A percentile compares a stretch with the other conserved stretches of the same genome.
Conservation (phyloP, 2,797 vertebrate genomes). For the Podarcis siculus region DNA sequence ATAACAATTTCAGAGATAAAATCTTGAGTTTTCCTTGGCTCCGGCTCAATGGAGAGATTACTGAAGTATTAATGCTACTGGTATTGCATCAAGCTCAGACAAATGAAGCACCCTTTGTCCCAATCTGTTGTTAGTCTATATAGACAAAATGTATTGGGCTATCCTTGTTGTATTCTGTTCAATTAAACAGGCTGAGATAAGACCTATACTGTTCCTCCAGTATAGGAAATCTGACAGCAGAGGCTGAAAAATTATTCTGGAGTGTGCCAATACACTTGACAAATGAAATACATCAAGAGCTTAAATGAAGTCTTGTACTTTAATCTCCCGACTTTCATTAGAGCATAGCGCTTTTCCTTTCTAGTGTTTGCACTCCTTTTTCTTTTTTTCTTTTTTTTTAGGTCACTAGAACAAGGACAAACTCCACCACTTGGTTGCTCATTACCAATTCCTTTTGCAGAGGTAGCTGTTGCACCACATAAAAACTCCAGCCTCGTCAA, state of each 20-base stretch:
- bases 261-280: conserved; percentile 36
- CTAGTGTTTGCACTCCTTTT: conserved; percentile 15
- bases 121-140: conserved; percentile 35
- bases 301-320: conserved; percentile 50
- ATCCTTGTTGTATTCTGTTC: conserved; percentile 61
- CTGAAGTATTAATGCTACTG: conserved; percentile 51
- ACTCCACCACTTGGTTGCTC: conserved; percentile 23
- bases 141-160: conserved; percentile 47
- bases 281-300: conserved; percentile 54
- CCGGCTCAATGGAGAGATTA: conserved; percentile 55
- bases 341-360: conserved; percentile 18
- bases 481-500: neutral
- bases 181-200: conserved; percentile 63
- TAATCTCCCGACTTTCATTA: conserved; percentile 39
- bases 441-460: conserved; percentile 31
- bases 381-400: neutral
- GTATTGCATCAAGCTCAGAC: conserved; percentile 59
- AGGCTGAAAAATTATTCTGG: conserved; percentile 54
- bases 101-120: conserved; percentile 57
- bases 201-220: conserved; percentile 57
- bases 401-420: conserved; percentile 12
- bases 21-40: conserved; percentile 55
- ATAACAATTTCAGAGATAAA: conserved; percentile 41
- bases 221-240: conserved; percentile 49
- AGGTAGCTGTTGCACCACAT: neutral